phyloP scores from a whole-genome alignment of 2,888 invertebrate genomes.

The Cephus pygmeus region DNA sequence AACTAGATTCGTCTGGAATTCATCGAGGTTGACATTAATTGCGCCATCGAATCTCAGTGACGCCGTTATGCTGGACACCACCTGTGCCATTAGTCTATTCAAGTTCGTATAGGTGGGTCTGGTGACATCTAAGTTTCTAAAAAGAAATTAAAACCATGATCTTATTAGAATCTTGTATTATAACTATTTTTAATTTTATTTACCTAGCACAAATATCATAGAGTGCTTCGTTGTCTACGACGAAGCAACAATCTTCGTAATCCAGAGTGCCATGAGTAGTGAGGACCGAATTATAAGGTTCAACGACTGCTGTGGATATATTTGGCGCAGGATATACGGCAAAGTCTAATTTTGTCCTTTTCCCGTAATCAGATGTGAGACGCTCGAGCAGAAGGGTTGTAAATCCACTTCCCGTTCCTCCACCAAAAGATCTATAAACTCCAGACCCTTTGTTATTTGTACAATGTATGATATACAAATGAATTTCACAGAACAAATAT shows the following conservation, averaged over 20 bases:
- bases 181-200: not conserved
- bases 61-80: constrained; percentile 77
- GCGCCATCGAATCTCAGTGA: constrained; percentile 78
- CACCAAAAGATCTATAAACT: constrained; percentile 75
- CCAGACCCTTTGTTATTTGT: not conserved
- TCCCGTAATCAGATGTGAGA: constrained; percentile 74
- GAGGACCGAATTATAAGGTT: constrained; percentile 81
- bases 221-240: constrained; percentile 81
- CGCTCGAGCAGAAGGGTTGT: constrained; percentile 76
- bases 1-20: constrained; percentile 84
- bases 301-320: constrained; percentile 80
- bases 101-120: constrained; percentile 88
- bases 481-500: constrained; percentile 61
- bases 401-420: constrained; percentile 84
- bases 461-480: not conserved
- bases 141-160: not conserved
- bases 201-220: constrained; percentile 77
- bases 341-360: constrained; percentile 74
- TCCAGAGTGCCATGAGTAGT: constrained; percentile 78
- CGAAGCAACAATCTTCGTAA: constrained; percentile 76
- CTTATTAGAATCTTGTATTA: not conserved
- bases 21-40: constrained; percentile 75
- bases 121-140: constrained; percentile 76
- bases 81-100: constrained; percentile 82
- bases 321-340: constrained; percentile 88